Evolutionary conservation across 1,140 invertebrate genomes (phyloP).

Genomic region (Caenorhabditis inopinata): DNA sequence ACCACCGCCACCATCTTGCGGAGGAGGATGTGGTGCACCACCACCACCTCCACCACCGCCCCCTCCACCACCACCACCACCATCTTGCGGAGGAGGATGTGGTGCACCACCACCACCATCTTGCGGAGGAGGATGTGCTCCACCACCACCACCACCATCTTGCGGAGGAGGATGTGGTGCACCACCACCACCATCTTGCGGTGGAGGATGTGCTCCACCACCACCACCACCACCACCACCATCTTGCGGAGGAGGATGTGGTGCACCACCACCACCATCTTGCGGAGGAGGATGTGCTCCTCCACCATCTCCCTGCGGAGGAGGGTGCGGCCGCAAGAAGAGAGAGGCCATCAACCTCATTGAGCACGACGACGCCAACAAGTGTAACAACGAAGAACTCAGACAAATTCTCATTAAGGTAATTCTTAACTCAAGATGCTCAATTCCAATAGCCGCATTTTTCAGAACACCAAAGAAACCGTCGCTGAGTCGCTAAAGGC

Average conservation of each 20-base stretch:
- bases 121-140: conserved; percentile 1
- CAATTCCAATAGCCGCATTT: neutral
- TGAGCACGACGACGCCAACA: conserved; percentile 30
- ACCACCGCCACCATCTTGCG: too few species aligned
- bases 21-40: conserved; percentile 12
- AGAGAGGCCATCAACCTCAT: conserved; percentile 36
- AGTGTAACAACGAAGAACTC: conserved; percentile 43
- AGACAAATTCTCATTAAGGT: conserved; percentile 22
- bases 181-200: too few species aligned
- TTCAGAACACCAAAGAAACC: conserved; percentile 40
- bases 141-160: neutral
- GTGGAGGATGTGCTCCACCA: conserved; percentile 33
- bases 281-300: conserved; percentile 30
- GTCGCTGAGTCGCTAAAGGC: conserved; percentile 16
- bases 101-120: too few species aligned
- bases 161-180: neutral
- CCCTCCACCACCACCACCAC: neutral
- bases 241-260: neutral
- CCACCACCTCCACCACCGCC: too few species aligned
- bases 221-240: too few species aligned
- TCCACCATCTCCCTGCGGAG: conserved; percentile 4
- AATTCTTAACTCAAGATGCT: neutral
- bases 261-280: neutral
- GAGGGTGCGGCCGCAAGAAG: conserved; percentile 39
- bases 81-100: neutral